Conservation (phyloP, 37 sponge, comb jelly and placozoan genomes). For the Sycon ciliatum region DNA sequence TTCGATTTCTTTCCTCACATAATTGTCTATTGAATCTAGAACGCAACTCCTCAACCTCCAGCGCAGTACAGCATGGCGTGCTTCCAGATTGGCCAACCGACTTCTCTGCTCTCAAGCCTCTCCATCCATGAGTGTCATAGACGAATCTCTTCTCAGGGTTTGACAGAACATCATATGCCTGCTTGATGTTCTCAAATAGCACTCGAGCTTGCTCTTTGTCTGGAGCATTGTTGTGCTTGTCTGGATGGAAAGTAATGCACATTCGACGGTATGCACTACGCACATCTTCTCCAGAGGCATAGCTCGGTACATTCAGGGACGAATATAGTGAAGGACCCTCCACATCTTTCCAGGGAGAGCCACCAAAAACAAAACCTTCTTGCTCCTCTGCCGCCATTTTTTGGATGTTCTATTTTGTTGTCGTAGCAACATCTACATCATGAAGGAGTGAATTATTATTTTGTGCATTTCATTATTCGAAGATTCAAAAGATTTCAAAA, state of each 20-base stretch:
- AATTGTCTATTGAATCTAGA: no score
- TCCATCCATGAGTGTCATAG: conserved; percentile 73
- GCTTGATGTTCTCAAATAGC: conserved; percentile 54
- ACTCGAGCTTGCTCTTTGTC: conserved; percentile 62
- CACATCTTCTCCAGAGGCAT: conserved; percentile 70
- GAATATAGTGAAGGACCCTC: no score
- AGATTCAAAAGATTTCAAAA: no score
- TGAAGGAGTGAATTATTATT: no score
- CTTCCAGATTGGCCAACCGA: background rate
- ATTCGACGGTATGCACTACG: conserved; percentile 63
- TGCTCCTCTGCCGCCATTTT: no score
- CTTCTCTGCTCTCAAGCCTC: conserved; percentile 49
- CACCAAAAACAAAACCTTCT: no score
- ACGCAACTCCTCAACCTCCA: no score
- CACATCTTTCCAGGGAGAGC: no score
- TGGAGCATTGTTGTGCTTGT: conserved; percentile 46
- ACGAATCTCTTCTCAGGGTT: conserved; percentile 68
- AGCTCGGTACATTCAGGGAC: conserved; percentile 52
- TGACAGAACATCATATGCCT: conserved; percentile 78
- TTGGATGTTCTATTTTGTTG: no score
- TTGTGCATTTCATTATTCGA: no score
- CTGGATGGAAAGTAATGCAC: conserved; percentile 84
- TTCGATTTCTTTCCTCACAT: no score
- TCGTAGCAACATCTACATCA: no score
- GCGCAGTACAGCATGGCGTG: background rate